phyloP scores from a whole-genome alignment of 2,797 vertebrate genomes.

The Spinibarbus caldwelli region DNA sequence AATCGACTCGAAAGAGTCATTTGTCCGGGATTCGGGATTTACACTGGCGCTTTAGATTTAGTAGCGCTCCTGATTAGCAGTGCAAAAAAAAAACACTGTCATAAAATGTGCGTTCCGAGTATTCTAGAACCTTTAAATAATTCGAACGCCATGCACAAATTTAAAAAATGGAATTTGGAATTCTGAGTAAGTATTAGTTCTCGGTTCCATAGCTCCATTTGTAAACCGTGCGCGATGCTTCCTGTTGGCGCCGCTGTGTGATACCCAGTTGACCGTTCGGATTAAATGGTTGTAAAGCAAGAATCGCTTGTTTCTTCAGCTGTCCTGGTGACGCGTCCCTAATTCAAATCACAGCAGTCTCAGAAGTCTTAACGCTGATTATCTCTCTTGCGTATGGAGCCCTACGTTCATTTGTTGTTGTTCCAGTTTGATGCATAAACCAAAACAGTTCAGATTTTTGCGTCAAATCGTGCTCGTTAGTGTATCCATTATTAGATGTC shows the following conservation, averaged over 20 bases:
- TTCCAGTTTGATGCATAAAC: background rate
- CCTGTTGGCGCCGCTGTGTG: constrained; percentile 42
- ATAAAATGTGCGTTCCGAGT: background rate
- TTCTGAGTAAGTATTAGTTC: background rate
- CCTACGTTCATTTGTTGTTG: background rate
- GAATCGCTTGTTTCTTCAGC: constrained; percentile 51
- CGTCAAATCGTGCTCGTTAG: background rate
- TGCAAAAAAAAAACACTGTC: background rate
- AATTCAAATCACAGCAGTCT: constrained; percentile 46
- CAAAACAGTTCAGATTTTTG: background rate
- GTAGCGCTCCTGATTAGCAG: background rate
- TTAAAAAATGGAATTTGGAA: background rate
- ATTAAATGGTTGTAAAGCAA: constrained; percentile 46
- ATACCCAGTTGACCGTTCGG: constrained; percentile 42
- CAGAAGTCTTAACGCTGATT: constrained; percentile 24
- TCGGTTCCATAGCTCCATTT: constrained; percentile 3
- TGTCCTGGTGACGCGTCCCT: constrained; percentile 39
- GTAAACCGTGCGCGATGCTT: constrained; percentile 6
- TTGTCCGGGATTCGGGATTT: background rate
- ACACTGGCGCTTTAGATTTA: background rate
- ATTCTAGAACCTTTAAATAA: background rate
- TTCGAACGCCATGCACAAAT: background rate
- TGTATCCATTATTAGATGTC: background rate
- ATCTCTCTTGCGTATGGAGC: constrained; percentile 18
- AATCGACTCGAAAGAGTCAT: constrained; percentile 2